These are phyloP conservation scores for Drosophila testacea DNA, from an alignment of 2,888 invertebrate genomes.

Conservation along the genomic window DNA sequence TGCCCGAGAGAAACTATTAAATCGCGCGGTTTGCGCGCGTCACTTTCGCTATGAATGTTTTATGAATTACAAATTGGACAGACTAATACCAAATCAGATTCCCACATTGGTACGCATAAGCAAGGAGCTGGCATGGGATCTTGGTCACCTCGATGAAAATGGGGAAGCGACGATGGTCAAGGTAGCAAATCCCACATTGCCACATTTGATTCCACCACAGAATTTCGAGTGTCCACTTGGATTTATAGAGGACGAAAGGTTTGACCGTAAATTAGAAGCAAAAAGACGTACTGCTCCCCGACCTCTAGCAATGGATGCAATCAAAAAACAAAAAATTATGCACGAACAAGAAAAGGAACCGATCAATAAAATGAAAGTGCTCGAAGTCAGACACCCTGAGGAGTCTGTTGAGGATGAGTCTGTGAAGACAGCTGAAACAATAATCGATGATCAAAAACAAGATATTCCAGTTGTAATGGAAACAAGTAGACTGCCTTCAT, in stretches of 20 bases:
- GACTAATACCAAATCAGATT: conserved; percentile 85
- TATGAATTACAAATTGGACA: conserved; percentile 85
- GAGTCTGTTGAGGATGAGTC: not conserved
- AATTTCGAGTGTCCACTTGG: conserved; percentile 67
- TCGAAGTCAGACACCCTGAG: not conserved
- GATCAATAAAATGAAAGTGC: not conserved
- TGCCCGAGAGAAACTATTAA: conserved; percentile 84
- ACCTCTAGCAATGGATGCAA: conserved; percentile 17
- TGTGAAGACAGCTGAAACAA: not conserved
- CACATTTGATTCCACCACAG: conserved; percentile 78
- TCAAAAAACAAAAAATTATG: conserved; percentile 11
- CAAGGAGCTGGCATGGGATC: conserved; percentile 73
- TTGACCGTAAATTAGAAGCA: conserved; percentile 27
- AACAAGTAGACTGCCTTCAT: not conserved
- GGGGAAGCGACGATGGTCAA: conserved; percentile 54
- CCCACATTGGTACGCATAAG: conserved; percentile 85
- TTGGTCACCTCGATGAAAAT: conserved; percentile 61
- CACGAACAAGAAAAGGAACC: conserved; percentile 5
- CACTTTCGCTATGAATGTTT: conserved; percentile 86
- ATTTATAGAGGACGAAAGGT: conserved; percentile 35
- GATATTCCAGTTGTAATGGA: not conserved
- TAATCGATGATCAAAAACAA: not conserved
- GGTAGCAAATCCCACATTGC: conserved; percentile 45
- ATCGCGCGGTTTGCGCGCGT: conserved; percentile 86
- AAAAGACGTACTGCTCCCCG: conserved; percentile 24